A percentile compares a stretch with the other conserved stretches of the same genome.
These are phyloP conservation scores for Drosophila littoralis DNA, from an alignment of 1,140 invertebrate genomes.

Conservation along the genomic window DNA sequence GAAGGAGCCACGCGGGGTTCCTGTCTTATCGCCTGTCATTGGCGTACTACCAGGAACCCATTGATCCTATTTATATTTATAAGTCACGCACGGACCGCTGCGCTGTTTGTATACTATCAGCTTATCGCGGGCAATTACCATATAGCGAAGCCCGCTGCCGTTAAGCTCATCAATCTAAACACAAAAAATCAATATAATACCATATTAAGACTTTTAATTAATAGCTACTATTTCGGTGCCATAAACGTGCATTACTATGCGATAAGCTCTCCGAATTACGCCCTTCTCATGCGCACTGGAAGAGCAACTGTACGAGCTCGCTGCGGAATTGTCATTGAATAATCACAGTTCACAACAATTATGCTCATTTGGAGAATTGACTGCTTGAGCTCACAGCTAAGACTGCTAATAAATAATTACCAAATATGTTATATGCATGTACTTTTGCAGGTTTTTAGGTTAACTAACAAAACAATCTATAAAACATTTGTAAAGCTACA, in stretches of 20 bases:
- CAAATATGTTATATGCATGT: not conserved
- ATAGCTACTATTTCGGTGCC: constrained; percentile 27
- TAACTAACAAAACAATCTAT: no score
- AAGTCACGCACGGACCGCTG: constrained; percentile 22
- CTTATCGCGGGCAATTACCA: constrained; percentile 44
- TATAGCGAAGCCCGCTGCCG: constrained; percentile 22
- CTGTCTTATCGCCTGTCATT: constrained; percentile 57
- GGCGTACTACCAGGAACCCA: constrained; percentile 34
- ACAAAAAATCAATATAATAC: constrained; percentile 43
- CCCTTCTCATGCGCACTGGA: not conserved
- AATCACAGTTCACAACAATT: constrained; percentile 12
- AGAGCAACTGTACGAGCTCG: not conserved
- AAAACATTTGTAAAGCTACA: no score
- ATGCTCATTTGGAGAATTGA: constrained; percentile 1
- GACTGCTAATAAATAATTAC: not conserved
- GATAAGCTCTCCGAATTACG: constrained; percentile 40
- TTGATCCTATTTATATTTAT: constrained; percentile 33
- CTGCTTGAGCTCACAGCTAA: not conserved
- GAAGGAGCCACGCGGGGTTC: constrained; percentile 39
- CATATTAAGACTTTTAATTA: constrained; percentile 51
- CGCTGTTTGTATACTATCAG: constrained; percentile 30
- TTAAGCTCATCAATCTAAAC: constrained; percentile 33
- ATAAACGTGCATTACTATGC: constrained; percentile 41
- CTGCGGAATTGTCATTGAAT: constrained; percentile 33
- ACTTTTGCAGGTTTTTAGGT: not conserved